These are phyloP conservation scores for Martes martes DNA, from an alignment of 2,113 vertebrate species.

Conservation along the genomic window DNA sequence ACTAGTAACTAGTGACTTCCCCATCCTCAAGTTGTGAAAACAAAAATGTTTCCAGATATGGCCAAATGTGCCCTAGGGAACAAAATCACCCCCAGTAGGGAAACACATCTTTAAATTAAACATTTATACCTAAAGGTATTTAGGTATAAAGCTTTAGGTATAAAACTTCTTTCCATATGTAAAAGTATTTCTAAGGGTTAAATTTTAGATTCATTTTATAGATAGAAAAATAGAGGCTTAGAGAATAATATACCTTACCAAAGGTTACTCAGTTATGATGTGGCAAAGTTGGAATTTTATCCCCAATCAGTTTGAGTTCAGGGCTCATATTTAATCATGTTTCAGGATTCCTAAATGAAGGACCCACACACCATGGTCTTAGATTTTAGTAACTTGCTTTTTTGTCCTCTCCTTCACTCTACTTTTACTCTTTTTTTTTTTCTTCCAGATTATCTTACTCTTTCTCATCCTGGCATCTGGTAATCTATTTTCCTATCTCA, in stretches of 20 bases:
- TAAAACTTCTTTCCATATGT: background rate
- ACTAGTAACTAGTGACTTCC: background rate
- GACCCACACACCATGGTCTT: accelerated
- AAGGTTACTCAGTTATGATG: background rate
- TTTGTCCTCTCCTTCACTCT: background rate
- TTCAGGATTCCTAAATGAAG: background rate
- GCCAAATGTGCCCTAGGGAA: background rate
- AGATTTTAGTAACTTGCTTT: background rate
- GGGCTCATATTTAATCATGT: background rate
- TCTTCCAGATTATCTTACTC: background rate
- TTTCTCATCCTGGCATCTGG: background rate
- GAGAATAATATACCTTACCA: background rate
- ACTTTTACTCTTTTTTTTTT: background rate
- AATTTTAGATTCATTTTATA: background rate
- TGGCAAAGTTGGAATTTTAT: background rate
- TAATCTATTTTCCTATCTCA: background rate
- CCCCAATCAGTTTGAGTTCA: background rate
- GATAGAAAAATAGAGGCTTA: background rate
- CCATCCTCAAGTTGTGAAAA: background rate
- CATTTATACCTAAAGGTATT: no score
- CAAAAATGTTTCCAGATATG: background rate
- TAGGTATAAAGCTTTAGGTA: background rate
- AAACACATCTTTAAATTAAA: background rate
- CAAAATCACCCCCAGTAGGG: background rate
- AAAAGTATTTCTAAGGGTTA: background rate